phyloP scores from a whole-genome alignment of 2,888 invertebrate species.

The Nomada fabriciana region DNA sequence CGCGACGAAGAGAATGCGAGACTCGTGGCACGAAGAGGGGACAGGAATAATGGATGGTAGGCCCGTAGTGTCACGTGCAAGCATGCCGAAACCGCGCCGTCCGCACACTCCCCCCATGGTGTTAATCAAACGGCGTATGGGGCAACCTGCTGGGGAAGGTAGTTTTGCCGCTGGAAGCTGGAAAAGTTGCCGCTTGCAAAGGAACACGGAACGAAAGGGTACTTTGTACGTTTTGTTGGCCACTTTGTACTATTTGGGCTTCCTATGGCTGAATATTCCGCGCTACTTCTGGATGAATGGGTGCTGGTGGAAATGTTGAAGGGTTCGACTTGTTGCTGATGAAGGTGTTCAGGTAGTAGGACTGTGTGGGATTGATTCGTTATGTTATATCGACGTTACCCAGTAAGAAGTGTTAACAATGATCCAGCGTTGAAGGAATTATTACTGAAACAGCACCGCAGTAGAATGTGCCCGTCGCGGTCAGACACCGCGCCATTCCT shows the following conservation, averaged over 20 bases:
- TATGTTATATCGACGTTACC: too few relatives aligned
- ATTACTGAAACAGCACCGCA: neutral
- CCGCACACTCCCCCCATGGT: conserved; percentile 75
- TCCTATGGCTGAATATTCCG: neutral
- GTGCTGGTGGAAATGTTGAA: neutral
- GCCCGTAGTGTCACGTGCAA: conserved; percentile 79
- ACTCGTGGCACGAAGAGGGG: conserved; percentile 41
- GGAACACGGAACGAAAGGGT: conserved; percentile 11
- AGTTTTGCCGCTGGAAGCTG: conserved; percentile 28
- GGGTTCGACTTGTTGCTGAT: neutral
- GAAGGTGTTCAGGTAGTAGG: too few relatives aligned
- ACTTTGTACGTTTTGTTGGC: conserved; percentile 25
- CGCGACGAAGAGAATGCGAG: conserved; percentile 26
- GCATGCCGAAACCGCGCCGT: conserved; percentile 76
- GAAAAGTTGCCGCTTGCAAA: conserved; percentile 27
- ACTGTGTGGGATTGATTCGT: too few relatives aligned
- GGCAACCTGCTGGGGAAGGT: conserved; percentile 56
- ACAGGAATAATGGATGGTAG: conserved; percentile 78
- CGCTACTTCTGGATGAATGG: neutral
- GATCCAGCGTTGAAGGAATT: too few relatives aligned
- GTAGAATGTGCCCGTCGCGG: neutral
- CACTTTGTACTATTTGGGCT: neutral
- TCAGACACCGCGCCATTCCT: too few relatives aligned
- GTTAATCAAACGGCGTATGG: conserved; percentile 80
- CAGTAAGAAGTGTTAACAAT: too few relatives aligned